Evolutionary conservation across 1,140 invertebrate species (phyloP).

Genomic region (Heliconius melpomene): DNA sequence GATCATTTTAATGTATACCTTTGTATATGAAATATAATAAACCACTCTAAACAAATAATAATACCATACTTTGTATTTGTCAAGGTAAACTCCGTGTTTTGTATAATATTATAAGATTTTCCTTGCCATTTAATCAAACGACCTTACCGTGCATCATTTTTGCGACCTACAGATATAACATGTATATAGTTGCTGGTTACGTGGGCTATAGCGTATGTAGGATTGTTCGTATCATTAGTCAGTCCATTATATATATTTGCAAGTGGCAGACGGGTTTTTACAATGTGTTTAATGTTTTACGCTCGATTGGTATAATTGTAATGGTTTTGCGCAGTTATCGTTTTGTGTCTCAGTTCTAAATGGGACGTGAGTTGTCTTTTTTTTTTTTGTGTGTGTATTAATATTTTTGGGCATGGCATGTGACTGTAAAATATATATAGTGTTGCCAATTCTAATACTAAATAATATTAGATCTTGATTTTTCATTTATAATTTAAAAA

Average conservation of each 20-base stretch:
- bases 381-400: not conserved
- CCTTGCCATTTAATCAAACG: constrained; percentile 24
- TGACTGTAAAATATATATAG: not conserved
- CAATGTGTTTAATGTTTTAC: constrained; percentile 6
- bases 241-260: constrained; percentile 12
- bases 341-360: constrained; percentile 32
- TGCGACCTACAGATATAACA: constrained; percentile 13
- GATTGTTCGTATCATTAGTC: constrained; percentile 28
- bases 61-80: not conserved
- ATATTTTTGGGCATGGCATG: constrained; percentile 1
- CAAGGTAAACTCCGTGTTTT: constrained; percentile 16
- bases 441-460: not conserved
- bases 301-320: constrained; percentile 20
- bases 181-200: not conserved
- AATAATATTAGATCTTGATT: not conserved
- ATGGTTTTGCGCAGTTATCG: constrained; percentile 21
- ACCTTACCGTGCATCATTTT: constrained; percentile 28
- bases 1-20: not conserved
- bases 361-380: constrained; percentile 38
- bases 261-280: constrained; percentile 16
- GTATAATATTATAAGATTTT: constrained; percentile 32
- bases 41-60: not conserved
- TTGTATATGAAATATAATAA: not conserved
- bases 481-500: not conserved
- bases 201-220: constrained; percentile 9